Evolutionary conservation across 2,113 vertebrate genomes (phyloP).

Genomic region (Leucosticte australis): DNA sequence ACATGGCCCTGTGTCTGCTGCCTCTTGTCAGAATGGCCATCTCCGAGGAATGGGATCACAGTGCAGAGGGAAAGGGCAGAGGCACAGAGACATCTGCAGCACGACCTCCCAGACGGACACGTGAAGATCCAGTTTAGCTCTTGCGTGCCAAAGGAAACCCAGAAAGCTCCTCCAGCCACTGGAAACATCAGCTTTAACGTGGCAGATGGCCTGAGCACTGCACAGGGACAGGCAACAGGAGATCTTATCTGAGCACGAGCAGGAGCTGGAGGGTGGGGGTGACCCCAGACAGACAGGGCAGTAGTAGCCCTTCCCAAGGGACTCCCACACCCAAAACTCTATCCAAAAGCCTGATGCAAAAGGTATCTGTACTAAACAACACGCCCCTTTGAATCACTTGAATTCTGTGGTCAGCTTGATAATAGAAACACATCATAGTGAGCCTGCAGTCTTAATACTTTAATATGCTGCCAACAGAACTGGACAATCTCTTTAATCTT

Average conservation of each 20-base stretch:
- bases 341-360: not conserved
- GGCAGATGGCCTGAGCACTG: not conserved
- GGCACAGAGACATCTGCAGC: not conserved
- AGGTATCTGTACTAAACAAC: not conserved
- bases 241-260: not conserved
- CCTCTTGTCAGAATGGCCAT: accelerated
- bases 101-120: not conserved
- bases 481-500: slow-evolving; percentile 60
- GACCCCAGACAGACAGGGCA: not conserved
- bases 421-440: not conserved
- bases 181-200: not conserved
- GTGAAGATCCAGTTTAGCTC: not conserved
- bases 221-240: not conserved
- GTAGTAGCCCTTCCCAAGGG: not conserved
- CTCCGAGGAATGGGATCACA: accelerated
- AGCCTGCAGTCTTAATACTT: slow-evolving; percentile 28
- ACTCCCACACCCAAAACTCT: not conserved
- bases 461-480: slow-evolving; percentile 50
- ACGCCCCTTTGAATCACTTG: not conserved
- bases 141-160: not conserved
- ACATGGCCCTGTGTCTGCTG: not conserved
- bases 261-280: not conserved
- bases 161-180: not conserved
- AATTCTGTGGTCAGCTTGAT: not conserved
- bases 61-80: not conserved